Conservation (phyloP, 2,797 vertebrate genomes). For the Choloepus didactylus region DNA sequence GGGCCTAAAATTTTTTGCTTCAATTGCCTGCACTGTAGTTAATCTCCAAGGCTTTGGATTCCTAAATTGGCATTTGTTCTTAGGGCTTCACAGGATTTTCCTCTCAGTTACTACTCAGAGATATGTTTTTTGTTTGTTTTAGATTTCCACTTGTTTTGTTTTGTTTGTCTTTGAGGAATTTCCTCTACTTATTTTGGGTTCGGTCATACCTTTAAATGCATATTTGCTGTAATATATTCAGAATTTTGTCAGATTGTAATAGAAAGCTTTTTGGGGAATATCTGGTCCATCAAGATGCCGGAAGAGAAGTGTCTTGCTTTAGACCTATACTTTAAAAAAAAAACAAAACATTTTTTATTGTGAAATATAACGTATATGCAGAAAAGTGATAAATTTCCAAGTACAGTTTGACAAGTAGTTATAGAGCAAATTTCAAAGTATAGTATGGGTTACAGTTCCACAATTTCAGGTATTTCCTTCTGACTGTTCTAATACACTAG, state of each 20-base stretch:
- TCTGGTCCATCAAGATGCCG: neutral
- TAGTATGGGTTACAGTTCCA: no score
- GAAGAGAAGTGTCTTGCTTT: neutral
- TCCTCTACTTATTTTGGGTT: conserved; percentile 16
- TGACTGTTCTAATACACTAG: no score
- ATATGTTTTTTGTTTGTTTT: neutral
- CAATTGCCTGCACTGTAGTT: neutral
- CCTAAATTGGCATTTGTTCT: neutral
- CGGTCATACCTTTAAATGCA: neutral
- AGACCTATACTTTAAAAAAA: neutral
- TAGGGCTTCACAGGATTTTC: neutral
- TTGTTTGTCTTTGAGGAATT: neutral
- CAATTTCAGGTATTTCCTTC: no score
- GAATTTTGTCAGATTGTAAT: neutral
- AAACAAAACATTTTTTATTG: no score
- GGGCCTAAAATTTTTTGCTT: neutral
- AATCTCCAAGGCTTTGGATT: neutral
- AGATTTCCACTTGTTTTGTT: neutral
- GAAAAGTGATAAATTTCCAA: no score
- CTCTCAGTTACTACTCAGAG: neutral
- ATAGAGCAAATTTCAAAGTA: no score
- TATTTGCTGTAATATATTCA: neutral
- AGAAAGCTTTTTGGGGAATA: neutral
- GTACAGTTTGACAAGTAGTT: no score
- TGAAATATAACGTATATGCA: no score